Percentiles rank a stretch among this genome's conserved stretches.
These are phyloP conservation scores for Seira sanloemensis DNA, from an alignment of 2,888 invertebrate species.

Conservation along the genomic window DNA sequence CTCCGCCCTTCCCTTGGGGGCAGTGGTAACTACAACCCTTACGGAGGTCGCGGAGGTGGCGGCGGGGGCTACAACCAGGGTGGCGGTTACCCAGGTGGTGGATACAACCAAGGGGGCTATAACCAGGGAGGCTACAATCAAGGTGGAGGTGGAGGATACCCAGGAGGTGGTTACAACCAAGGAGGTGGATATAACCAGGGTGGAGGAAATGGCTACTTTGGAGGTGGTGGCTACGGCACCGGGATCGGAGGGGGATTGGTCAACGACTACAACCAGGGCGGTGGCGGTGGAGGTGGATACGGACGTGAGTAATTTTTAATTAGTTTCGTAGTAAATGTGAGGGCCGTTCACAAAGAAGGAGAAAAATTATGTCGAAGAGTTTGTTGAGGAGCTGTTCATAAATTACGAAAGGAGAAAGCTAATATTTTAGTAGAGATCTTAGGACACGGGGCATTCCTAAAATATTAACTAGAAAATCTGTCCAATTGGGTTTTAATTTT, in stretches of 20 bases:
- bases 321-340: too few species aligned
- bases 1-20: constrained; percentile 60
- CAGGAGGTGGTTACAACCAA: constrained; percentile 30
- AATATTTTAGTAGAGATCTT: too few species aligned
- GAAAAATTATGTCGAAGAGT: too few species aligned
- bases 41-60: constrained; percentile 34
- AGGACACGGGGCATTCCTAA: too few species aligned
- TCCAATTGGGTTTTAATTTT: too few species aligned
- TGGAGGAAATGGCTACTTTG: constrained; percentile 31
- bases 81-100: background rate
- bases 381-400: too few species aligned
- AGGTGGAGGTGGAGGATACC: constrained; percentile 35
- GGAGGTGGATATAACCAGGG: constrained; percentile 41
- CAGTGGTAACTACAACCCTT: constrained; percentile 35
- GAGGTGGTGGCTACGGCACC: constrained; percentile 44
- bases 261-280: constrained; percentile 30
- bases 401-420: too few species aligned
- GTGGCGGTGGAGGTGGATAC: constrained; percentile 40
- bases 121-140: constrained; percentile 32
- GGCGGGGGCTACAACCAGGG: background rate
- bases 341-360: too few species aligned
- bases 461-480: too few species aligned
- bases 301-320: constrained; percentile 63
- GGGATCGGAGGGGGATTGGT: constrained; percentile 46
- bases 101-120: constrained; percentile 20